Conservation (phyloP, 1,140 invertebrate genomes). For the Teleopsis dalmanni region DNA sequence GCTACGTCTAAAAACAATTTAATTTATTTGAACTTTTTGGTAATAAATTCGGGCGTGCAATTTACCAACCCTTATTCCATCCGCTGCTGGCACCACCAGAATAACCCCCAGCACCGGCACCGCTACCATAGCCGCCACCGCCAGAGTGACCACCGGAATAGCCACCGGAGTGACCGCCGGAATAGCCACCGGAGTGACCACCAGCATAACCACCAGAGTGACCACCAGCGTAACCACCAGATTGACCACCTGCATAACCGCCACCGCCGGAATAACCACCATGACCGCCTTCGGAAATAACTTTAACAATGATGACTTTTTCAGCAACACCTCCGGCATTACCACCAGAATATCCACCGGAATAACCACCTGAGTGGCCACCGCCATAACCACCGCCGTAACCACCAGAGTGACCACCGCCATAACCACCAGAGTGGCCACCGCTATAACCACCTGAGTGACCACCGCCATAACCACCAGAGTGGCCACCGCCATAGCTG, state of each 20-base stretch:
- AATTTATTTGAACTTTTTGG: too few species aligned
- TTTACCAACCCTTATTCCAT: conserved; percentile 15
- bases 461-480: conserved; percentile 16
- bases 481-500: conserved; percentile 14
- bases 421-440: neutral
- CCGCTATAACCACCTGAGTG: conserved; percentile 15
- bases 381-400: conserved; percentile 10
- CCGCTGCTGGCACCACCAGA: conserved; percentile 3
- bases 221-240: conserved; percentile 9
- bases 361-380: conserved; percentile 4
- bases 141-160: neutral
- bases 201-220: conserved; percentile 15
- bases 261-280: conserved; percentile 18
- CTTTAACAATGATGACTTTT: conserved; percentile 11
- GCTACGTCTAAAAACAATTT: too few species aligned
- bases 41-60: too few species aligned
- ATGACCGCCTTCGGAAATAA: conserved; percentile 10
- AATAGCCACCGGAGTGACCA: conserved; percentile 12
- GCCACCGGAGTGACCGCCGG: conserved; percentile 12
- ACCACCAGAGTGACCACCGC: conserved; percentile 4
- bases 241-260: conserved; percentile 13
- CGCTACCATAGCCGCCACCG: conserved; percentile 12
- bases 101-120: conserved; percentile 15
- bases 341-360: conserved; percentile 11
- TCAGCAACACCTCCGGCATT: conserved; percentile 9